Base-by-base conservation (phyloP, 2,113 vertebrate genomes). In the Charadrius vociferus region DNA sequence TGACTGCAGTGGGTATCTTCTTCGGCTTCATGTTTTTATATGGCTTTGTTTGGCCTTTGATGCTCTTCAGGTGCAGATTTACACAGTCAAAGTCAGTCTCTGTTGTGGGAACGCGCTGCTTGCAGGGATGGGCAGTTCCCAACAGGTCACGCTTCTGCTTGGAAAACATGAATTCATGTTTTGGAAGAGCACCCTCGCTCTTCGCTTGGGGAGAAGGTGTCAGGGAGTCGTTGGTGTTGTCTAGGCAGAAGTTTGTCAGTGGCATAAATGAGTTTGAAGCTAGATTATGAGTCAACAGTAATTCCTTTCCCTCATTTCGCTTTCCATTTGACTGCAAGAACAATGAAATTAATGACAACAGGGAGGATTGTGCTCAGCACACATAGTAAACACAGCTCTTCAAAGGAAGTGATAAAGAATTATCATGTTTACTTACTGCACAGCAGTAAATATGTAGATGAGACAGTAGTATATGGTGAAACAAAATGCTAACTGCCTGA, bases 391-490 rank as follows among this genome's bases (percentile, higher is more conserved):
- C 24, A 73, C 70, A 84, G 52, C 8, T 20, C 78, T 95, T 82
- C 62, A 36, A 67, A 96, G 67, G 79, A 70, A 78, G 90, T 85
- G 3, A 94, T 96, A 73, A 94, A 91, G 77, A 95, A 74, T 94
- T 68, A 80, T 47, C 66, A 30, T 95, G 92, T 91, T 95, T 95
- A 70, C 75, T 93, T 85, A 70, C 15, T 24, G 9, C 93, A 39
- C 91, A 79, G 41, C 89, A 73, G 82, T 94, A 88, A 97, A 94
- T 95, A 90, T 55, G 86, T 72, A 95, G 84, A 97, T 95, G 89
- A 96, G 86, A 37, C 88, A 80, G 62, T 95, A 56, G 50, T 96
- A 66, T 90, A 66, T 43, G 55, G 59, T 86, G 73, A 91, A 93
- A 91, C 10, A 7, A 95, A 95, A 79, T 17, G 7, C 83, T 89